Evolutionary conservation across 2,113 vertebrate species (phyloP).

Genomic region (Chamaetylas fuelleborni): DNA sequence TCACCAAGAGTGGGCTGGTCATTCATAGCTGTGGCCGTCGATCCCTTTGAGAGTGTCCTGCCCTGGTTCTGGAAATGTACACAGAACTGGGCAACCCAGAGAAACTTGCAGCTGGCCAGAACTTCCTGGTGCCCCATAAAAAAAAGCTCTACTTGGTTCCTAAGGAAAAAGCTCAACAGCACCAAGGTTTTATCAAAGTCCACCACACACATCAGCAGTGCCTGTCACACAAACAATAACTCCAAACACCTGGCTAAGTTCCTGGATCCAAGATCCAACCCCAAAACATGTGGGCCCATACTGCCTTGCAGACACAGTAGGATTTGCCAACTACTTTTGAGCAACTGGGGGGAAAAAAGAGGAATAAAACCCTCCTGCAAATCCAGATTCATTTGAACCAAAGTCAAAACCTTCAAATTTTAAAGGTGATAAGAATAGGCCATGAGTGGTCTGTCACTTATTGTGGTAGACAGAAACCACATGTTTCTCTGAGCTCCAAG

Average conservation of each 20-base stretch:
- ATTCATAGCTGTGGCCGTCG: neutral
- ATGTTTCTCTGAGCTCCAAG: slow-evolving; percentile 14
- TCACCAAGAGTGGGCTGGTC: neutral
- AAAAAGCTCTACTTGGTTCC: neutral
- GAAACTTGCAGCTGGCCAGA: neutral
- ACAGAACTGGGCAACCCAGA: accelerated
- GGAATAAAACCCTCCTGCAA: neutral
- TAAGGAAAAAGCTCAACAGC: neutral
- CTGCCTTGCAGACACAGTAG: neutral
- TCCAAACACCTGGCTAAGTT: neutral
- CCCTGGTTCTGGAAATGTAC: neutral
- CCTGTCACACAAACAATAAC: neutral
- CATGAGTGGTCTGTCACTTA: slow-evolving; percentile 21
- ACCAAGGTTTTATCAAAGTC: neutral
- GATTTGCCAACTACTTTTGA: slow-evolving; percentile 8
- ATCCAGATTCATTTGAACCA: slow-evolving; percentile 4
- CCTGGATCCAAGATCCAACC: neutral
- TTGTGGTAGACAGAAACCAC: slow-evolving; percentile 39
- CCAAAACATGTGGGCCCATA: neutral
- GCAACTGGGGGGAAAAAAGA: neutral
- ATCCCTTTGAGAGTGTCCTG: neutral
- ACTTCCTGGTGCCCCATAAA: neutral
- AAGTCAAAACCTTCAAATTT: slow-evolving; percentile 50
- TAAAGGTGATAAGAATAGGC: slow-evolving; percentile 50
- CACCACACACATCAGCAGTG: neutral